Conservation (phyloP, 64 coral and sea anemone genomes). For the Pocillopora verrucosa region DNA sequence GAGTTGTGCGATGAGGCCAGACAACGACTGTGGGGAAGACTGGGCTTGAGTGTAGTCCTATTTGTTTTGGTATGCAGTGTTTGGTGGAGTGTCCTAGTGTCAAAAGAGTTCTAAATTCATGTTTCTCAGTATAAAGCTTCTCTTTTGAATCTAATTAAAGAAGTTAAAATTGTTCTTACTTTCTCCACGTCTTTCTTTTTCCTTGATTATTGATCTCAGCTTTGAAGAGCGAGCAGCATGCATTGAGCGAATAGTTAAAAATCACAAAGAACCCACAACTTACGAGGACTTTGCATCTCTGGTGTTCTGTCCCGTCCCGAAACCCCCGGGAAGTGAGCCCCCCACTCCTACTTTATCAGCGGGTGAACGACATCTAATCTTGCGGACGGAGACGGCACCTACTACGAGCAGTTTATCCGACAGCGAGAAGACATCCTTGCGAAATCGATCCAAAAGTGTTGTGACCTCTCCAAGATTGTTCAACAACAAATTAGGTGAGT, state of each 20-base stretch:
- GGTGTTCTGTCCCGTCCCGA: conserved; percentile 81
- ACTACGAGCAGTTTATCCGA: conserved; percentile 36
- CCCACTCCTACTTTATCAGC: conserved; percentile 47
- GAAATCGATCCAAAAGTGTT: conserved; percentile 62
- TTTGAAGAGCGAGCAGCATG: conserved; percentile 85
- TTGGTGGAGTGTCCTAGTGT: too few relatives aligned
- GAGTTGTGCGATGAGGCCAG: too few relatives aligned
- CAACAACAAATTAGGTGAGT: conserved; percentile 33
- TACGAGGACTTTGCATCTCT: conserved; percentile 89
- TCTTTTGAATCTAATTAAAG: too few relatives aligned
- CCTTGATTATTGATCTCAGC: conserved; percentile 56
- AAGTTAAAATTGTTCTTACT: too few relatives aligned
- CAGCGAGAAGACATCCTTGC: conserved; percentile 25
- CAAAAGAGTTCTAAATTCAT: too few relatives aligned
- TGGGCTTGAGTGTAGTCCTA: too few relatives aligned
- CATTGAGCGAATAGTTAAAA: conserved; percentile 83
- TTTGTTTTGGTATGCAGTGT: too few relatives aligned
- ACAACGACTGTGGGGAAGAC: too few relatives aligned
- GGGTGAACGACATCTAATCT: conserved; percentile 1
- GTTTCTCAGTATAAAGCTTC: too few relatives aligned
- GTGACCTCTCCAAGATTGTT: conserved; percentile 25
- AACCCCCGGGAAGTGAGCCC: conserved; percentile 62
- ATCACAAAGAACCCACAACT: conserved; percentile 78
- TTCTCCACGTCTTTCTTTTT: background rate
- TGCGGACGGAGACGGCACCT: conserved; percentile 39